phyloP scores from a whole-genome alignment of 2,888 invertebrate genomes.

The Eustalomyia histrio region DNA sequence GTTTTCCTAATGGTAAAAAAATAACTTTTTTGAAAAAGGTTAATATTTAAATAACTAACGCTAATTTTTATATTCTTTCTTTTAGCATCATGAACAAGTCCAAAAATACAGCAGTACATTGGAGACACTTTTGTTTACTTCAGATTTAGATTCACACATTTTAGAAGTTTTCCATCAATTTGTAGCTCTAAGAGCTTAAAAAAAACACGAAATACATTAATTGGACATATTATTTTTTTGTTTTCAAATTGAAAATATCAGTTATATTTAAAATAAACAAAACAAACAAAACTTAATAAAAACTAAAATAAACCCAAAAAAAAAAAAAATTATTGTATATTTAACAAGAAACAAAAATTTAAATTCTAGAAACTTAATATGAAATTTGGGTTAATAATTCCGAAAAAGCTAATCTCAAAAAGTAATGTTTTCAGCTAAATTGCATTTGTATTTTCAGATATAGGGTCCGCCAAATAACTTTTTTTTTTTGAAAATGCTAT shows the following conservation, averaged over 20 bases:
- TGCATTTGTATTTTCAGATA: too few relatives aligned
- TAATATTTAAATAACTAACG: too few relatives aligned
- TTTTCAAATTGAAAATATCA: constrained; percentile 60
- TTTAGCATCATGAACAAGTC: constrained; percentile 97
- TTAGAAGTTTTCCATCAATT: constrained; percentile 98
- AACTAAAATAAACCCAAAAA: background rate
- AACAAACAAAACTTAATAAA: constrained; percentile 24
- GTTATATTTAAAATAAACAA: constrained; percentile 4
- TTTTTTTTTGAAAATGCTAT: too few relatives aligned
- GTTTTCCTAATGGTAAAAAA: constrained; percentile 92
- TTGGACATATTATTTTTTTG: constrained; percentile 17
- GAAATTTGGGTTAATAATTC: too few relatives aligned
- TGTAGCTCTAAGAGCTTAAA: constrained; percentile 85
- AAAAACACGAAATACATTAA: background rate
- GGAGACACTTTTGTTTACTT: constrained; percentile 96
- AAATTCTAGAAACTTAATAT: too few relatives aligned
- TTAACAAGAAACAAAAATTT: too few relatives aligned
- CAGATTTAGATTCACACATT: constrained; percentile 97
- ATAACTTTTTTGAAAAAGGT: constrained; percentile 8
- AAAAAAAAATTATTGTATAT: too few relatives aligned
- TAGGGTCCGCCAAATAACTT: too few relatives aligned
- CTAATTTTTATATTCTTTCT: constrained; percentile 79
- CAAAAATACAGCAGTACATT: constrained; percentile 97
- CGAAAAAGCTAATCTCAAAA: too few relatives aligned
- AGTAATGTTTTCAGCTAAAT: too few relatives aligned